Percentiles rank a stretch among this genome's conserved stretches.
Conservation (phyloP, 2,797 vertebrate genomes). For the Monodelphis domestica region DNA sequence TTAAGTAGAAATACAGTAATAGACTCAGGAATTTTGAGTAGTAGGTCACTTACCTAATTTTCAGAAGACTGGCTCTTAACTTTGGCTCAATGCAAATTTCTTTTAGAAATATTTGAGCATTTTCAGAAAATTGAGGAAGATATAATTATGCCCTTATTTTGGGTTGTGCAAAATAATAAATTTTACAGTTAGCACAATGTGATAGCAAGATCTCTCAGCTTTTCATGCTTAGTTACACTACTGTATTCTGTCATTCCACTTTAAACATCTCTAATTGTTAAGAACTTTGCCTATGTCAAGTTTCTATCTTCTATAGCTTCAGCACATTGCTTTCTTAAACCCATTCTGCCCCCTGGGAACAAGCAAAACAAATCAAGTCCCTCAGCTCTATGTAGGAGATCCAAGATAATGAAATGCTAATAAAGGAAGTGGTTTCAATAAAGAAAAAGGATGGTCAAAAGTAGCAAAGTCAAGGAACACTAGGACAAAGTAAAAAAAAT, state of each 20-base stretch:
- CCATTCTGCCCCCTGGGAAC: neutral
- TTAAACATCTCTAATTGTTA: neutral
- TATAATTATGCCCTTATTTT: neutral
- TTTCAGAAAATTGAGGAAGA: neutral
- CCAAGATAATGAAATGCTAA: neutral
- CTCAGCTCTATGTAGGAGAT: neutral
- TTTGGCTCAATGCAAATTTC: neutral
- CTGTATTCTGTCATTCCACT: neutral
- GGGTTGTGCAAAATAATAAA: neutral
- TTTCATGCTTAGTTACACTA: neutral
- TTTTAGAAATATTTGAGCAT: neutral
- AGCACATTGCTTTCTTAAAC: neutral
- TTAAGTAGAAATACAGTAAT: neutral
- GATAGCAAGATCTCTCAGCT: neutral
- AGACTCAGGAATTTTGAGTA: neutral
- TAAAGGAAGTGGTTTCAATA: constrained; percentile 12
- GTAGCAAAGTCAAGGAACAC: constrained; percentile 3
- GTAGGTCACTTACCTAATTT: neutral
- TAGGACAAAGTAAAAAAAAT: neutral
- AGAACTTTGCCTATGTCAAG: neutral
- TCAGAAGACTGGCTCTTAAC: neutral
- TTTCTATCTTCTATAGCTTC: neutral
- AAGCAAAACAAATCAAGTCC: neutral
- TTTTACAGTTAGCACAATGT: neutral
- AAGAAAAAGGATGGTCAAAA: neutral